Evolutionary conservation across 2,113 vertebrate genomes (phyloP).

Genomic region (Galbula dea): DNA sequence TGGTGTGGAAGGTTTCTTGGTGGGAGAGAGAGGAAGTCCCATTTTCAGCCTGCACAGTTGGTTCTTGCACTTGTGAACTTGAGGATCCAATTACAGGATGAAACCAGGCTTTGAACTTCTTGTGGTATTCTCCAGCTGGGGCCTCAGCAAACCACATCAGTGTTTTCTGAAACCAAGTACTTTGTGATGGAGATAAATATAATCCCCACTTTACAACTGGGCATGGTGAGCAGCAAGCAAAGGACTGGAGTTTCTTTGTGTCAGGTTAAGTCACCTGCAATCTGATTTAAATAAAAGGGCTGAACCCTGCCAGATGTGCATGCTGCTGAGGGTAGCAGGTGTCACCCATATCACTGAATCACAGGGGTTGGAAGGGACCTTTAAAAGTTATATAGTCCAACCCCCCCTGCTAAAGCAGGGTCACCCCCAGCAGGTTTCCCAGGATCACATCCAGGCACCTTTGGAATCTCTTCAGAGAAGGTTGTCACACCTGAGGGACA

Average conservation of each 20-base stretch:
- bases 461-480: too few species aligned
- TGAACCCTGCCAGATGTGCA: not conserved
- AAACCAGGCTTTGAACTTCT: constrained; percentile 48
- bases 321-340: not conserved
- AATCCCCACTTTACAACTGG: not conserved
- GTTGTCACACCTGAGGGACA: too few species aligned
- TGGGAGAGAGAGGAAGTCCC: not conserved
- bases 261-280: not conserved
- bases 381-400: too few species aligned
- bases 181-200: not conserved
- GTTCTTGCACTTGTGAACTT: constrained; percentile 50
- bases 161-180: not conserved
- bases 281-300: not conserved
- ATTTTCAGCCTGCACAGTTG: not conserved
- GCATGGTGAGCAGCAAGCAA: not conserved
- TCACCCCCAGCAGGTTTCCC: too few species aligned
- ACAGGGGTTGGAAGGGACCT: too few species aligned
- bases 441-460: too few species aligned
- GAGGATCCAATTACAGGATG: constrained; percentile 42
- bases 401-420: too few species aligned
- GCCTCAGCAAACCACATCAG: not conserved
- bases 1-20: fast-evolving
- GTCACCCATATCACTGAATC: not conserved
- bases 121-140: constrained; percentile 55
- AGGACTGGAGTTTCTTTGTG: not conserved